Percentiles rank a stretch among this genome's conserved stretches.
Evolutionary conservation across 1,140 invertebrate species (phyloP).

Genomic region (Drosophila seguyi): DNA sequence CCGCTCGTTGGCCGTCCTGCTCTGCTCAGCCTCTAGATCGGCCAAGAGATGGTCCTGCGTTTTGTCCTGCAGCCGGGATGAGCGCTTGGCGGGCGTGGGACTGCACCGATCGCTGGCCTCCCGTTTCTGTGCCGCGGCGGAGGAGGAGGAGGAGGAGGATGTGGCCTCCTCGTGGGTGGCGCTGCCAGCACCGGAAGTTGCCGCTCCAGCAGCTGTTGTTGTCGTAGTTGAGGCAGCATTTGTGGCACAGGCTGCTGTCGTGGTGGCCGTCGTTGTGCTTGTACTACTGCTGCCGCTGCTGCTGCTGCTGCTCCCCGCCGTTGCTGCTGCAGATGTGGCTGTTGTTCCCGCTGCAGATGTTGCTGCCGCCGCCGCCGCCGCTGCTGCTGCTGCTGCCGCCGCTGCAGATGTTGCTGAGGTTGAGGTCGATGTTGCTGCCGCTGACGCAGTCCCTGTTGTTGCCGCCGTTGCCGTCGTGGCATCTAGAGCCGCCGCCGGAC

Average conservation of each 20-base stretch:
- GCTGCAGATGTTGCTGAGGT: constrained; percentile 26
- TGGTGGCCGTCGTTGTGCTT: constrained; percentile 11
- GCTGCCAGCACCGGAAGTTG: constrained; percentile 12
- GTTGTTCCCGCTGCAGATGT: constrained; percentile 27
- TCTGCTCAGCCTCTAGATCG: constrained; percentile 7
- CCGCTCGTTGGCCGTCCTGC: not conserved
- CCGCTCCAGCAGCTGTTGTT: not conserved
- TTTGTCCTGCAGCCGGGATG: constrained; percentile 12
- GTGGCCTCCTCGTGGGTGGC: constrained; percentile 33
- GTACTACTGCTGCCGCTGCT: constrained; percentile 7
- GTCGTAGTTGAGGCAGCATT: not conserved
- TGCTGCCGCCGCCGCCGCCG: constrained; percentile 3
- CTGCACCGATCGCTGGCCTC: constrained; percentile 77
- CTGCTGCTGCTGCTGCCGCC: constrained; percentile 13
- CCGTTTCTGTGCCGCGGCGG: constrained; percentile 36
- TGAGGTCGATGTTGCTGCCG: constrained; percentile 5
- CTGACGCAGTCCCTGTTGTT: constrained; percentile 31
- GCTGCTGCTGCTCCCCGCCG: constrained; percentile 35
- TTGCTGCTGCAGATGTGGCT: constrained; percentile 29
- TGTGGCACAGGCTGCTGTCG: constrained; percentile 1
- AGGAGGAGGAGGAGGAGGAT: constrained; percentile 18
- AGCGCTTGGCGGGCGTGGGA: constrained; percentile 78
- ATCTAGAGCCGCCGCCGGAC: constrained; percentile 58
- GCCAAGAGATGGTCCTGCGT: constrained; percentile 2
- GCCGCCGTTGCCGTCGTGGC: constrained; percentile 45